phyloP scores from a whole-genome alignment of 2,113 vertebrate genomes.

The Epinephelus cyanopodus region DNA sequence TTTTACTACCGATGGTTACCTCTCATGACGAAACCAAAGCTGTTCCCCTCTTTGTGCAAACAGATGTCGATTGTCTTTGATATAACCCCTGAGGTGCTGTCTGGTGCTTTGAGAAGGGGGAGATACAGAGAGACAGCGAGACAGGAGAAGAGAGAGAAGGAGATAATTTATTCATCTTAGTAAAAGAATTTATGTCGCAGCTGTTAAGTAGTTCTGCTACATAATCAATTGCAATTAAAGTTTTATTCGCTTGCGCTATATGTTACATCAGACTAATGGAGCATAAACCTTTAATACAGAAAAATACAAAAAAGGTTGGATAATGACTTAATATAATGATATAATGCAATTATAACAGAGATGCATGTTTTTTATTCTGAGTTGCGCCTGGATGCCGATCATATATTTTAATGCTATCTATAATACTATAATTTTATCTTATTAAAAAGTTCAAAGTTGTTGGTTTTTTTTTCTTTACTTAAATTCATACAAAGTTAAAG shows the following conservation, averaged over 20 bases:
- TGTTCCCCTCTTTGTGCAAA: slow-evolving; percentile 96
- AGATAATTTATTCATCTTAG: background rate
- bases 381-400: background rate
- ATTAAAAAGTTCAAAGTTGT: background rate
- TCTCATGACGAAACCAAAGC: slow-evolving; percentile 97
- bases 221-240: background rate
- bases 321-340: background rate
- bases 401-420: background rate
- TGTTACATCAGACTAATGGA: background rate
- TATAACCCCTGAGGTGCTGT: slow-evolving; percentile 91
- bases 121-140: background rate
- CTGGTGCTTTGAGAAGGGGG: slow-evolving; percentile 85
- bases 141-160: background rate
- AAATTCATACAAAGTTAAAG: too few species aligned
- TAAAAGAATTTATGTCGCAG: background rate
- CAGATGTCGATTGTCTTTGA: slow-evolving; percentile 97
- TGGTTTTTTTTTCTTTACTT: too few species aligned
- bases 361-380: background rate
- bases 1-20: slow-evolving; percentile 79
- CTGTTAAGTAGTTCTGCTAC: background rate
- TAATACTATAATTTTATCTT: background rate
- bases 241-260: background rate
- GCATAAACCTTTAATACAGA: background rate
- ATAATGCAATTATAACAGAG: background rate
- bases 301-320: background rate